phyloP scores from a whole-genome alignment of 2,888 invertebrate genomes.

The Pheosia tremula region DNA sequence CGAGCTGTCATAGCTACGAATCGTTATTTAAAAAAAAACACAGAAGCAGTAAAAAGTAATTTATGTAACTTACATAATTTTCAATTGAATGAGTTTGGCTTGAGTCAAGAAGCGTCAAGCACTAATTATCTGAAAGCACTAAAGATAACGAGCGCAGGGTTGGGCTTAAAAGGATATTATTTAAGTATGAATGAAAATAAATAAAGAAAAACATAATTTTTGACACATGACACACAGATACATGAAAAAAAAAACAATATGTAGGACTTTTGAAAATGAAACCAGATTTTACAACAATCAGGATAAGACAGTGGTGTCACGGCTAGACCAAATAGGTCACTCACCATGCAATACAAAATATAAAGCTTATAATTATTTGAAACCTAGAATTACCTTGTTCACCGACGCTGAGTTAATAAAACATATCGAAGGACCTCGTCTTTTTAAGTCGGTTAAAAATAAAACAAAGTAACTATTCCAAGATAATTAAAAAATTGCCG shows the following conservation, averaged over 20 bases:
- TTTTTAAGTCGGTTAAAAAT: neutral
- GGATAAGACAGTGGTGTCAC: too few relatives aligned
- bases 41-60: constrained; percentile 48
- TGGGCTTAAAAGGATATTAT: constrained; percentile 9
- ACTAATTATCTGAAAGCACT: constrained; percentile 36
- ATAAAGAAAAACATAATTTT: too few relatives aligned
- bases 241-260: too few relatives aligned
- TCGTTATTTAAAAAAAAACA: constrained; percentile 33
- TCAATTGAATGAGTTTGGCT: constrained; percentile 43
- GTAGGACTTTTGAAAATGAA: too few relatives aligned
- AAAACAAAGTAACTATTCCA: neutral
- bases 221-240: too few relatives aligned
- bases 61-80: constrained; percentile 49
- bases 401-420: neutral
- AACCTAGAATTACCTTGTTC: neutral
- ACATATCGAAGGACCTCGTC: too few relatives aligned
- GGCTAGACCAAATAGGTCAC: too few relatives aligned
- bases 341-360: neutral
- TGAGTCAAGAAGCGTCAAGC: constrained; percentile 35
- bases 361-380: neutral
- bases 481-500: neutral
- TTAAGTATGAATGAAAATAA: too few relatives aligned
- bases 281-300: too few relatives aligned
- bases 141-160: constrained; percentile 28
- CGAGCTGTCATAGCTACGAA: constrained; percentile 30